Percentiles rank a stretch among this genome's conserved stretches.
phyloP scores from a whole-genome alignment of 1,140 invertebrate species.

The Pollicipes pollicipes region DNA sequence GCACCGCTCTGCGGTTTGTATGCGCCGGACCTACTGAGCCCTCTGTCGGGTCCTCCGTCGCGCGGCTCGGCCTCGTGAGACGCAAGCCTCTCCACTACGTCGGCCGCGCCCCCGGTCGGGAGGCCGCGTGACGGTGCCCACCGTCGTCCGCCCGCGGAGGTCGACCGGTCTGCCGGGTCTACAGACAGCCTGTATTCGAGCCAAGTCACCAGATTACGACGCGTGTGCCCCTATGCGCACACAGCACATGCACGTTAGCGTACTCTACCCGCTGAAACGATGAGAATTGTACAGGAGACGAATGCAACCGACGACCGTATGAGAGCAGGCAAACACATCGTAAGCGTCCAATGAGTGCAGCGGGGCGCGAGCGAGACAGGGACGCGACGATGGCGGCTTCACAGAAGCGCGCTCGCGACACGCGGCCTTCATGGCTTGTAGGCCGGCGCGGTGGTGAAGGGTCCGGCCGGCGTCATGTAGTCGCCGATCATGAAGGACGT shows the following conservation, averaged over 20 bases:
- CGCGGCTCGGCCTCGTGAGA: too few species aligned
- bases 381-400: background rate
- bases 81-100: too few species aligned
- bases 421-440: background rate
- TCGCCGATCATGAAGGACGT: background rate
- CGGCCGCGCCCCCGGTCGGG: too few species aligned
- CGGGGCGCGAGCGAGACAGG: too few species aligned
- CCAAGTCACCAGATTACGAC: background rate
- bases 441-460: background rate
- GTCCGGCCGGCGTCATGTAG: background rate
- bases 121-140: too few species aligned
- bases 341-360: background rate
- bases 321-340: background rate
- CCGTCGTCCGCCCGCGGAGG: too few species aligned
- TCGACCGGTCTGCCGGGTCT: too few species aligned
- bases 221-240: background rate
- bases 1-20: too few species aligned
- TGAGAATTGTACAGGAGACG: constrained; percentile 1
- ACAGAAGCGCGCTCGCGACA: background rate
- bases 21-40: too few species aligned
- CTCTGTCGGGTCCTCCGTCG: too few species aligned
- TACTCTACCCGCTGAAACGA: background rate
- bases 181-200: background rate
- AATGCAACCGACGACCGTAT: background rate
- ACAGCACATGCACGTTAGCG: background rate